Percentiles rank a stretch among this genome's conserved stretches.
These are phyloP conservation scores for Dolichopus griseipennis DNA, from an alignment of 2,888 invertebrate species.

Conservation along the genomic window DNA sequence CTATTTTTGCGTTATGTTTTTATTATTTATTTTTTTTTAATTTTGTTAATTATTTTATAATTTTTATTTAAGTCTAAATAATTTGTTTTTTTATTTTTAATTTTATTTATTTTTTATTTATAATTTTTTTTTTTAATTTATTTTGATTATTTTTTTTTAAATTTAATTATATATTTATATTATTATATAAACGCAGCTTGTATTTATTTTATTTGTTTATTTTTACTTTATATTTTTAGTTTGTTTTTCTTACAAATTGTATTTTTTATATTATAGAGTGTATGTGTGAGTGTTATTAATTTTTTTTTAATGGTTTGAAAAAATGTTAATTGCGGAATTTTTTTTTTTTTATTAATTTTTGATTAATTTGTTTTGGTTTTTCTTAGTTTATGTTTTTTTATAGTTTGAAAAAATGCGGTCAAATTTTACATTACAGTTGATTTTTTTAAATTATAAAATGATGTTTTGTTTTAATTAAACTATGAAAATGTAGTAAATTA, in stretches of 20 bases:
- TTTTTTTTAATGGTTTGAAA: too few species aligned
- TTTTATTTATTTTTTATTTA: conserved; percentile 22
- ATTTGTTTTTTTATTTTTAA: conserved; percentile 27
- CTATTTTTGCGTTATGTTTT: neutral
- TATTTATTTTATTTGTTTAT: conserved; percentile 20
- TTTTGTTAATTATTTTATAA: neutral
- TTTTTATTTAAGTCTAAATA: conserved; percentile 13
- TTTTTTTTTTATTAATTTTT: too few species aligned
- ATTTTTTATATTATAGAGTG: too few species aligned
- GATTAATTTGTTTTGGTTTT: conserved; percentile 12
- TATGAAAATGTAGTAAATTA: too few species aligned
- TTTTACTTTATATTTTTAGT: conserved; percentile 16
- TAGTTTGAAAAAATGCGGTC: conserved; percentile 19
- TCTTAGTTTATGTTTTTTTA: too few species aligned
- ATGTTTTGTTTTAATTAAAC: too few species aligned
- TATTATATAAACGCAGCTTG: conserved; percentile 9
- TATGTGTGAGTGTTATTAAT: too few species aligned
- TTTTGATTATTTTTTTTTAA: conserved; percentile 15
- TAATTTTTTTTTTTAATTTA: conserved; percentile 18
- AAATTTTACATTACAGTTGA: conserved; percentile 26
- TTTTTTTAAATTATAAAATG: too few species aligned
- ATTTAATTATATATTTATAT: too few species aligned
- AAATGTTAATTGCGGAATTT: conserved; percentile 14
- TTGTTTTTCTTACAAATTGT: neutral
- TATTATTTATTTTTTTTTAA: conserved; percentile 11